Evolutionary conservation across 2,888 invertebrate genomes (phyloP), one percentile per base, ranked within the genome.

Genomic region (Cremastinae sp.): DNA sequence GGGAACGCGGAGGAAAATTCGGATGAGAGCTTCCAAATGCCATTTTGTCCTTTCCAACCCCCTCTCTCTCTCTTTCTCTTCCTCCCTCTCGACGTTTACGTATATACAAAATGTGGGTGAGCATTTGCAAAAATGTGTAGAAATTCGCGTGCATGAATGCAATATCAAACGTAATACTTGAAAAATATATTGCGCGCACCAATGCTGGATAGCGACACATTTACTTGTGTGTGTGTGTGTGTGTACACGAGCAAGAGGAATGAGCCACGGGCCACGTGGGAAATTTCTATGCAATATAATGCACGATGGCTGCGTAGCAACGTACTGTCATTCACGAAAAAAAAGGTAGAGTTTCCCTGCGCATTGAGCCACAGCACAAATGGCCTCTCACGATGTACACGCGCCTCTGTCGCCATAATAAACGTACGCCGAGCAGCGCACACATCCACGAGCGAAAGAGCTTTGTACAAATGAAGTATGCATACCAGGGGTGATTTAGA

Each of bases 271-370:
- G 73, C 66, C 75, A 79, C 72, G 75, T 79, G 79, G 77, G 73
- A 79, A 79, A 79, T 77, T 69, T 70, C 77, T 77, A 79, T 77
- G 75, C 66, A 69, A 74, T 76, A 70, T 73, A 70, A 72, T 69
- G 59, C 61, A 58, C 51, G 14, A n/a, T 59, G 36, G 61, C 28
- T 28, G 49, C 47, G 43, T 16, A 43, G 54, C 70, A 45, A 28
- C 56, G n/a, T 1, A n/a, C 45, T 64, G 70, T 74, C 72, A 72
- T 74, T 79, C 70, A 65, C 74, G 58, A 71, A 76, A 76, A 38
- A 49, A 36, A n/a, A n/a, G n/a, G n/a, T 53, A 65, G 65, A 68
- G 47, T 36, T 16, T 51, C 53, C 41, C n/a, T n/a, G 59, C 41
- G 58, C 49, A 53, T 64, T 14, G 58, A 49, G 71, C 58, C 64